A percentile compares a stretch with the other conserved stretches of the same genome.
These are phyloP conservation scores for Siniperca knerii DNA, from an alignment of 2,113 vertebrate species.

Conservation along the genomic window DNA sequence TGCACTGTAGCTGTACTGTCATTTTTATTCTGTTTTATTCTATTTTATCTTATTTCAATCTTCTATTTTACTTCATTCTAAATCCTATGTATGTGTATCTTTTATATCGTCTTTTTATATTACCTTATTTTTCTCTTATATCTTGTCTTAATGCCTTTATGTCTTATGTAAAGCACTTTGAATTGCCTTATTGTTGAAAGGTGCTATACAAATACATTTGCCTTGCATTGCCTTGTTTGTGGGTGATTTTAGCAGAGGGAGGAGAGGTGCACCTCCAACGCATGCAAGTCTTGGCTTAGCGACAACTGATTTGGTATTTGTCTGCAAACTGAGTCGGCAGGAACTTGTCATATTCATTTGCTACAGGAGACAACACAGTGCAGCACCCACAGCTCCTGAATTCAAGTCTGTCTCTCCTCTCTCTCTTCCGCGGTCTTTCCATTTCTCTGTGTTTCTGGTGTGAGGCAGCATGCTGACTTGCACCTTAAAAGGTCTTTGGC, in stretches of 20 bases:
- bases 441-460: conserved; percentile 37
- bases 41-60: background rate
- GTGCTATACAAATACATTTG: background rate
- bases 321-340: conserved; percentile 55
- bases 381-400: conserved; percentile 40
- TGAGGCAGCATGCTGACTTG: conserved; percentile 50
- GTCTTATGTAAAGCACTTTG: background rate
- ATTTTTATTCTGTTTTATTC: background rate
- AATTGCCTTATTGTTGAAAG: conserved; percentile 8
- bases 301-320: conserved; percentile 49
- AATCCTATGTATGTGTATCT: background rate
- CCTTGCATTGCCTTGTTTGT: conserved; percentile 17
- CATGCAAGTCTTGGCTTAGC: conserved; percentile 10
- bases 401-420: conserved; percentile 5
- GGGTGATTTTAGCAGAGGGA: conserved; percentile 21
- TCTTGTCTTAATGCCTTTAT: conserved; percentile 1
- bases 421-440: background rate
- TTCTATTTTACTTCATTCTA: background rate
- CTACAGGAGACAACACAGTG: conserved; percentile 49
- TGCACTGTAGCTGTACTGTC: background rate
- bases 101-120: background rate
- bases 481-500: conserved; percentile 67
- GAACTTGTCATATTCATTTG: conserved; percentile 67
- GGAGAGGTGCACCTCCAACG: conserved; percentile 24
- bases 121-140: background rate